phyloP scores from a whole-genome alignment of 2,888 invertebrate species.

The Cephonodes hylas region DNA sequence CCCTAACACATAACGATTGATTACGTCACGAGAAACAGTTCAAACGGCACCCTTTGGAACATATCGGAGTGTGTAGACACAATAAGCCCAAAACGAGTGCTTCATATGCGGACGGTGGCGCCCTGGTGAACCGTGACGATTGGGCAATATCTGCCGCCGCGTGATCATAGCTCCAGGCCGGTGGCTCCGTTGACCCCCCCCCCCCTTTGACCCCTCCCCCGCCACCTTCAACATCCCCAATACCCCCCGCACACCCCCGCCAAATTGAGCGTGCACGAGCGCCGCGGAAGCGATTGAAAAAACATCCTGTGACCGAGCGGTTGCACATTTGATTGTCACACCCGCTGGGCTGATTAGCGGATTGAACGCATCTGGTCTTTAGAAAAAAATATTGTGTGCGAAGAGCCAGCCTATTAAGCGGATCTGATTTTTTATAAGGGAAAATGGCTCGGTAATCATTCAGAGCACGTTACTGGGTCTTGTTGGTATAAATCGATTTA shows the following conservation, averaged over 20 bases:
- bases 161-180: slow-evolving; percentile 28
- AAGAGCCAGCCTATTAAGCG: not conserved
- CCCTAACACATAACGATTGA: too few species aligned
- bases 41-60: too few species aligned
- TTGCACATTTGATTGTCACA: slow-evolving; percentile 16
- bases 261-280: slow-evolving; percentile 24
- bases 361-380: not conserved
- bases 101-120: not conserved
- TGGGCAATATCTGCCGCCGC: slow-evolving; percentile 28
- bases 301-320: slow-evolving; percentile 3
- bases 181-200: not conserved
- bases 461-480: too few species aligned
- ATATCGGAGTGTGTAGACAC: not conserved
- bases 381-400: not conserved
- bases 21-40: too few species aligned
- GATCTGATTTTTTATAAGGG: not conserved
- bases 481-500: too few species aligned
- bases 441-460: not conserved
- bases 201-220: too few species aligned
- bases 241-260: slow-evolving; percentile 3
- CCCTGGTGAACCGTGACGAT: slow-evolving; percentile 16
- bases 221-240: not conserved
- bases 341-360: not conserved
- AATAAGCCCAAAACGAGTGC: not conserved
- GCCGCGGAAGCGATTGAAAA: not conserved